A percentile compares a stretch with the other conserved stretches of the same genome.
These are phyloP conservation scores for Harpalus rubripes DNA, from an alignment of 2,888 invertebrate genomes.

Conservation along the genomic window DNA sequence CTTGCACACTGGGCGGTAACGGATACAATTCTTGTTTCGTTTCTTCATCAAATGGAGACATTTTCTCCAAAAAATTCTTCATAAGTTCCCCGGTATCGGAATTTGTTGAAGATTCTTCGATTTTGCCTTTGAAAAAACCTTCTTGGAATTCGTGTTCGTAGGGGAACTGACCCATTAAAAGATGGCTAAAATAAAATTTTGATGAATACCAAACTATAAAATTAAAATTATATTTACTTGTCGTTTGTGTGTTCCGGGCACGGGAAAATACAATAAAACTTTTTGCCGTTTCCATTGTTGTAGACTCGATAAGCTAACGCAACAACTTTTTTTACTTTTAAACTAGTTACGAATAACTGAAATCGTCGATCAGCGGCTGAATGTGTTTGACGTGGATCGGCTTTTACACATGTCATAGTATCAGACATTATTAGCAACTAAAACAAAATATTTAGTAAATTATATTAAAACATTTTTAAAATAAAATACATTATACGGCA, in stretches of 20 bases:
- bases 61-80: neutral
- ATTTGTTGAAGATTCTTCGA: neutral
- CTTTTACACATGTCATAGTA: conserved; percentile 5
- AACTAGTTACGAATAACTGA: neutral
- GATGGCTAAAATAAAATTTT: neutral
- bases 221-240: neutral
- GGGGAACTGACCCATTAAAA: conserved; percentile 22
- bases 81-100: neutral
- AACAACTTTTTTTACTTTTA: conserved; percentile 4
- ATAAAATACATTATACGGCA: neutral
- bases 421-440: conserved; percentile 25
- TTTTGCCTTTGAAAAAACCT: neutral
- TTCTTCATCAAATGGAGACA: conserved; percentile 8
- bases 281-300: conserved; percentile 7
- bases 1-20: neutral
- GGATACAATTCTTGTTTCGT: neutral
- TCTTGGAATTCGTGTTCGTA: conserved; percentile 19
- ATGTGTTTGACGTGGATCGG: neutral
- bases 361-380: conserved; percentile 5
- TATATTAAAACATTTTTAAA: neutral
- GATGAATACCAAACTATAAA: neutral
- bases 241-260: conserved; percentile 27
- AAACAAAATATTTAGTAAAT: neutral
- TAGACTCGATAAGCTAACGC: conserved; percentile 29
- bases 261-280: conserved; percentile 20